Evolutionary conservation across 2,888 invertebrate species (phyloP).

Genomic region (Ligdia adustata): DNA sequence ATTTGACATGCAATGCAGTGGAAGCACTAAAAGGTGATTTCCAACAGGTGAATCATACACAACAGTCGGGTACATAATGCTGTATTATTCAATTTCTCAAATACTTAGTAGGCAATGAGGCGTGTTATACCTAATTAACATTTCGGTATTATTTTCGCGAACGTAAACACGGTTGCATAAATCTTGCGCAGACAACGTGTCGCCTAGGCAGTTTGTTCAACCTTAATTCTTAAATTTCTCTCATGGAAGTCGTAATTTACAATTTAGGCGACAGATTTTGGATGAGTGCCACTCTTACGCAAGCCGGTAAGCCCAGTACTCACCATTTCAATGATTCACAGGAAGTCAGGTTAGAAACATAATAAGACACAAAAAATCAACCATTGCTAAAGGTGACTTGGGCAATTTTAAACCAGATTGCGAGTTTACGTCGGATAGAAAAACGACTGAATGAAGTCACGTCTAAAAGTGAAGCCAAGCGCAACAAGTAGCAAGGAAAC

Average conservation of each 20-base stretch:
- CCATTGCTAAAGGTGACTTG: constrained; percentile 59
- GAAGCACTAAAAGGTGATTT: constrained; percentile 17
- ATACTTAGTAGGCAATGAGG: constrained; percentile 48
- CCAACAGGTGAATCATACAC: constrained; percentile 46
- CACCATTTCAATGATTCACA: constrained; percentile 50
- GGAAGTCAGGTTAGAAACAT: constrained; percentile 52
- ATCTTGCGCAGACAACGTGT: constrained; percentile 40
- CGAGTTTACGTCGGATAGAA: constrained; percentile 57
- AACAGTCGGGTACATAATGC: constrained; percentile 38
- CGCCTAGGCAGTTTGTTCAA: constrained; percentile 44
- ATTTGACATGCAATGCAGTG: constrained; percentile 8
- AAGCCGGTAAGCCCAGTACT: constrained; percentile 45
- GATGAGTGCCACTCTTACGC: constrained; percentile 64
- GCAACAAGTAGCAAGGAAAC: constrained; percentile 69
- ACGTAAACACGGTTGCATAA: constrained; percentile 37
- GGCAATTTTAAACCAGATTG: constrained; percentile 66
- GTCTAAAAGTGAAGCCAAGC: constrained; percentile 66
- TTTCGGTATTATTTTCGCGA: constrained; percentile 36
- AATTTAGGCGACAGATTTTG: constrained; percentile 54
- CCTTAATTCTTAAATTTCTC: constrained; percentile 56
- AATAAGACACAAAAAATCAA: constrained; percentile 52
- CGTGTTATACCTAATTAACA: constrained; percentile 46
- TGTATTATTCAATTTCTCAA: constrained; percentile 54
- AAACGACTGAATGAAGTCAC: constrained; percentile 74
- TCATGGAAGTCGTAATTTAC: constrained; percentile 56